A percentile compares a stretch with the other conserved stretches of the same genome.
Conservation (phyloP, 2,113 vertebrate genomes). For the Stictonetta naevosa region DNA sequence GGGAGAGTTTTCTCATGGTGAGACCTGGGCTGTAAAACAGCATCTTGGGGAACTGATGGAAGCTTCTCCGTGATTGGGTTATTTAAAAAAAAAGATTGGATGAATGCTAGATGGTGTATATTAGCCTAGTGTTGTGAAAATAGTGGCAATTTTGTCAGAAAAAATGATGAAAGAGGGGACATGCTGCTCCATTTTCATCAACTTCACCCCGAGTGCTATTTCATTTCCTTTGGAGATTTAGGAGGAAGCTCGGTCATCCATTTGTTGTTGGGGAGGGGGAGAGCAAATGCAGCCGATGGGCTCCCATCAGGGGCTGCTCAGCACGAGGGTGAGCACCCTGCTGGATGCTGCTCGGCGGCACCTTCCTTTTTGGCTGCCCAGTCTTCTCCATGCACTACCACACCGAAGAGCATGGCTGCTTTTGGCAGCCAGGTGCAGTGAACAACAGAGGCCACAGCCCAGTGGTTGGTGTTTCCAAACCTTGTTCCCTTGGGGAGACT, state of each 20-base stretch:
- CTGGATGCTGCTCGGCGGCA: background rate
- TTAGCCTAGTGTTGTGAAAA: conserved; percentile 24
- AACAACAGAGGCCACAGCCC: background rate
- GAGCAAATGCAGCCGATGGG: background rate
- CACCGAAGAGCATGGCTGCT: background rate
- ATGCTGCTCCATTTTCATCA: conserved; percentile 9
- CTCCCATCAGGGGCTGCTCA: background rate
- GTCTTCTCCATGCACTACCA: fast-evolving
- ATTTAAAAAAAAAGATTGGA: background rate
- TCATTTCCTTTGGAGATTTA: background rate
- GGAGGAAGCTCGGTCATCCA: background rate
- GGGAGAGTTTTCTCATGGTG: background rate
- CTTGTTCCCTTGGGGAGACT: background rate
- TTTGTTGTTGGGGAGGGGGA: background rate
- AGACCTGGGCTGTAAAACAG: background rate
- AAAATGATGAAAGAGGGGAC: background rate
- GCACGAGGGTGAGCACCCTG: too few relatives aligned
- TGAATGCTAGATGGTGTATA: background rate
- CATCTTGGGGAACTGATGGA: background rate
- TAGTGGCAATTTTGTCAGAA: background rate
- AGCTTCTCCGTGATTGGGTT: background rate
- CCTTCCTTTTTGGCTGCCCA: background rate
- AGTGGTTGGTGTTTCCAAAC: background rate
- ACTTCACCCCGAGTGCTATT: background rate
- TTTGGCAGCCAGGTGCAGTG: fast-evolving